phyloP scores from a whole-genome alignment of 92 coral and sea anemone species.

The Palythoa caribaeorum region DNA sequence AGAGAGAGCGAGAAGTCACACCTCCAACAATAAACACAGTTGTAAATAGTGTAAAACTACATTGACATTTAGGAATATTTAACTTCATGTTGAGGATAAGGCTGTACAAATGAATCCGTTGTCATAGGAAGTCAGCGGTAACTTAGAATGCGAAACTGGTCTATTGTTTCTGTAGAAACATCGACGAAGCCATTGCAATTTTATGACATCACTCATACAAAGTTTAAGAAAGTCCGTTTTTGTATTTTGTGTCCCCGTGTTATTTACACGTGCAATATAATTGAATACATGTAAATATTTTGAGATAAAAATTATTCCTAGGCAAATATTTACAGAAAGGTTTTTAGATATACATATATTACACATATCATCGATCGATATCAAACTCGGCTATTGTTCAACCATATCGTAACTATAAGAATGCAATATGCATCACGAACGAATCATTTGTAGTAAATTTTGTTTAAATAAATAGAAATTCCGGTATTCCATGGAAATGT shows the following conservation, averaged over 20 bases:
- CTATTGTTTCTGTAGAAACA: no score
- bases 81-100: no score
- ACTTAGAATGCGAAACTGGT: no score
- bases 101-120: no score
- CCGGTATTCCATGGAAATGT: not conserved
- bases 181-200: no score
- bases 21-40: no score
- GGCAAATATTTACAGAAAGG: conserved; percentile 16
- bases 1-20: no score
- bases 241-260: conserved; percentile 9
- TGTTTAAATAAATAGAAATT: conserved; percentile 21
- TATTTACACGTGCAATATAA: conserved; percentile 32
- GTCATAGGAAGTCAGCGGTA: no score
- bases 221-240: not conserved
- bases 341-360: conserved; percentile 14
- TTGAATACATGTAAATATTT: conserved; percentile 17
- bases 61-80: no score
- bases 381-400: conserved; percentile 9
- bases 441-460: not conserved
- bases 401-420: not conserved
- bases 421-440: conserved; percentile 3
- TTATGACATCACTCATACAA: not conserved
- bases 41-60: no score
- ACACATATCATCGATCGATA: conserved; percentile 7
- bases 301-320: conserved; percentile 25